phyloP scores from a whole-genome alignment of 2,797 vertebrate species.

The Muraenolepis orangiensis region DNA sequence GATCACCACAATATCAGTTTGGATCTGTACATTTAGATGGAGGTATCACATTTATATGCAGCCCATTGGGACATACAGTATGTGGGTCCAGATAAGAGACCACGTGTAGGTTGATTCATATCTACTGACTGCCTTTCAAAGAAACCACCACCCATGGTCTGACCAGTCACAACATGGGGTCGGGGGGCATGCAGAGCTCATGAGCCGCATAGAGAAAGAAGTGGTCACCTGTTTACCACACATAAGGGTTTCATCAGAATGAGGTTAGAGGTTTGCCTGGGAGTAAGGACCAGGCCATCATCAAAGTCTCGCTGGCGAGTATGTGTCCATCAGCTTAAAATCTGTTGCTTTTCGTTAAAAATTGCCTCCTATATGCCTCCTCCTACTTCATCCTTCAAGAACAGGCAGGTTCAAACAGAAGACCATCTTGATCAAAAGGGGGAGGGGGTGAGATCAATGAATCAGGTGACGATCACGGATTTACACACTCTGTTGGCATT shows the following conservation, averaged over 20 bases:
- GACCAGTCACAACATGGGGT: too few species aligned
- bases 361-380: background rate
- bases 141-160: background rate
- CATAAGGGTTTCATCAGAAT: background rate
- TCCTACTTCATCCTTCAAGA: background rate
- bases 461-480: background rate
- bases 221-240: too few species aligned
- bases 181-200: background rate
- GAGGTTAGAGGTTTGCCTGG: background rate
- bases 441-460: background rate
- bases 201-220: background rate
- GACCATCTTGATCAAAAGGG: background rate
- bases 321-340: background rate
- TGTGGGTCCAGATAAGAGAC: too few species aligned
- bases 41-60: too few species aligned
- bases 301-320: background rate
- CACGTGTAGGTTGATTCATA: too few species aligned
- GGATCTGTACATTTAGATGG: too few species aligned
- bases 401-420: background rate
- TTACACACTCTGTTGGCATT: background rate
- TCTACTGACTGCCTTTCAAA: too few species aligned
- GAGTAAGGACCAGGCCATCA: background rate
- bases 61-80: too few species aligned
- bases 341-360: background rate
- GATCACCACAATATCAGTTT: too few species aligned